Evolutionary conservation across 1,140 invertebrate genomes (phyloP).

Genomic region (Caerostris extrusa): DNA sequence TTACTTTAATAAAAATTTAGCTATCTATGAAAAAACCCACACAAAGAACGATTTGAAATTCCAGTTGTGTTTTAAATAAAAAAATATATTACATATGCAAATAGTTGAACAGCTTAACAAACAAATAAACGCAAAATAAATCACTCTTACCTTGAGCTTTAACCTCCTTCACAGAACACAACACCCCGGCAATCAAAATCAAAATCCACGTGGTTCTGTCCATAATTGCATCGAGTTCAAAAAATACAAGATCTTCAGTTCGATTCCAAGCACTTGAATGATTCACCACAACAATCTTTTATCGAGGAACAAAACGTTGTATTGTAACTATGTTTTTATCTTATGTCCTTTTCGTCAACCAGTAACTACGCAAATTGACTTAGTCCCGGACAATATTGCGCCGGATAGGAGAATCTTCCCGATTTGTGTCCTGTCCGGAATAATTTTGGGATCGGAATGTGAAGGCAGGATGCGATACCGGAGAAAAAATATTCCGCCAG

Average conservation of each 20-base stretch:
- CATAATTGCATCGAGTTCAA: constrained; percentile 7
- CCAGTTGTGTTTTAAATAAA: too few relatives aligned
- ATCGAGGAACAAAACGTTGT: not conserved
- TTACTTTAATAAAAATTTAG: too few relatives aligned
- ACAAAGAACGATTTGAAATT: too few relatives aligned
- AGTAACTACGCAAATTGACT: not conserved
- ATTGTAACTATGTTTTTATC: not conserved
- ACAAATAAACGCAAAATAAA: not conserved
- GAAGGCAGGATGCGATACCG: not conserved
- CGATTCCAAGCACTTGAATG: not conserved
- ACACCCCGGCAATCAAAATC: not conserved
- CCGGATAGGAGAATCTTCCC: not conserved
- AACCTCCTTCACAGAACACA: not conserved
- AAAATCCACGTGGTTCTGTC: constrained; percentile 20
- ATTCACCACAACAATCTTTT: not conserved
- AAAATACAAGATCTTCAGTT: not conserved
- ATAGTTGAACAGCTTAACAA: not conserved
- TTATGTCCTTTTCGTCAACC: not conserved
- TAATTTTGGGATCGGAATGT: constrained; percentile 5
- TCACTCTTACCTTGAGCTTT: not conserved
- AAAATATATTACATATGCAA: too few relatives aligned
- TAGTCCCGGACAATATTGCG: not conserved
- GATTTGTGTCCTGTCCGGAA: not conserved
- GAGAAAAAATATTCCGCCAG: not conserved
- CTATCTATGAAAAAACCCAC: too few relatives aligned